phyloP scores from a whole-genome alignment of 2,888 invertebrate species.

The Tenthredo notha region DNA sequence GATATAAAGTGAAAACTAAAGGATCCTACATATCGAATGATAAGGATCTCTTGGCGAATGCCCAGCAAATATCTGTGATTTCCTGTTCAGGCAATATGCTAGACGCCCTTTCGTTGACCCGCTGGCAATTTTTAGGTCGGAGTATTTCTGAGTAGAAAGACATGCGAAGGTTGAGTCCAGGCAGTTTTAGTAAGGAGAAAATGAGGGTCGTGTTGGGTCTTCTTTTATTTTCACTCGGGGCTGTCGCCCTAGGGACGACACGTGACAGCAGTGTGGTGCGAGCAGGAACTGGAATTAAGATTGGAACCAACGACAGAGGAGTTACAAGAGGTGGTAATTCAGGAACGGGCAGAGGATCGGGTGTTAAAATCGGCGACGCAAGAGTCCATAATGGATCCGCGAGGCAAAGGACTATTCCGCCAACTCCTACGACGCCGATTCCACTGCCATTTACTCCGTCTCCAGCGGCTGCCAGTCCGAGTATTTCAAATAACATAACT shows the following conservation, averaged over 20 bases:
- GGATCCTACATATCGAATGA: neutral
- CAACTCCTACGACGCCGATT: slow-evolving; percentile 64
- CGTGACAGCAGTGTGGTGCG: slow-evolving; percentile 64
- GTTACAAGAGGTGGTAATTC: slow-evolving; percentile 66
- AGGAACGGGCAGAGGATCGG: slow-evolving; percentile 56
- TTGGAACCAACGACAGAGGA: slow-evolving; percentile 61
- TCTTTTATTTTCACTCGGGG: slow-evolving; percentile 43
- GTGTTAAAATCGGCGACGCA: slow-evolving; percentile 71
- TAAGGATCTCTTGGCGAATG: neutral
- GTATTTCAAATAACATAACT: slow-evolving; percentile 44
- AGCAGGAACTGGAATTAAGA: slow-evolving; percentile 67
- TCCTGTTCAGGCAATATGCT: slow-evolving; percentile 6
- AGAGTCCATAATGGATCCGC: slow-evolving; percentile 70
- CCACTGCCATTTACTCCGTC: slow-evolving; percentile 61
- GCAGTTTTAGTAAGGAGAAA: neutral
- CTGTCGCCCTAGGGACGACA: slow-evolving; percentile 19
- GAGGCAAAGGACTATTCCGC: slow-evolving; percentile 68
- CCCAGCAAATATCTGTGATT: neutral
- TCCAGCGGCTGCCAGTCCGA: slow-evolving; percentile 60
- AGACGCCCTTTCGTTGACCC: neutral
- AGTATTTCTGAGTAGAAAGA: slow-evolving; percentile 2
- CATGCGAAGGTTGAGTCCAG: slow-evolving; percentile 14
- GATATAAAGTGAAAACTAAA: neutral
- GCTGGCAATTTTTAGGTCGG: neutral
- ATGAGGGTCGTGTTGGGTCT: slow-evolving; percentile 30